Evolutionary conservation across 2,797 vertebrate species (phyloP), one percentile per base, ranked within the genome.

Genomic region (Hafferia zeledoni): DNA sequence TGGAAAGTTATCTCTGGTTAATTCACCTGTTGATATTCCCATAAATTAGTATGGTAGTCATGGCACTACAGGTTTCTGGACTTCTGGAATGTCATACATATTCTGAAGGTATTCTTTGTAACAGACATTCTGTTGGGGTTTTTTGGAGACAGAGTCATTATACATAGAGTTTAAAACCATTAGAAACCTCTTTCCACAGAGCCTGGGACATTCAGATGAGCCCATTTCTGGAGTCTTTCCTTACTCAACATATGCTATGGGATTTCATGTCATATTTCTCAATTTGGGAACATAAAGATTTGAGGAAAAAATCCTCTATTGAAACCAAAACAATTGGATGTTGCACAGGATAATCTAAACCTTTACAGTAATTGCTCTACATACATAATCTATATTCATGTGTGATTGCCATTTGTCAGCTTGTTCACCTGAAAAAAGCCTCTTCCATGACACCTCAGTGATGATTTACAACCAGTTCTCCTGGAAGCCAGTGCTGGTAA

Each of bases 361-460:
- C 16, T 85, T 72, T 28, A 28, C 1, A 39, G 16, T 3, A 65
- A 24, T 35, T 59, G 17, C 15, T 70, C 30, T 52, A 43, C 10
- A 8, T 22, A 27, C 13, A 11, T 25, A 25, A 22, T 11, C 27
- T 61, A 30, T 28, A 37, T 13, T 5, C n/a, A n/a, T 76, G 28
- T 27, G 19, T 0, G 2, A 24, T 49, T 72, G 35, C 8, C 7
- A 9, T 4, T 8, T n/a, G 11, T 49, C 37, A 25, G 16, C 53
- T 59, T 17, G 20, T 63, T 87, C 25, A 72, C 23, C 28, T 27
- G 35, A 83, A 53, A 72, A 77, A 37, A 30, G 11, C 35, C 46
- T 41, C 12, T 67, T 67, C n/a, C 23, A 2, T 49, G 22, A 67
- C 25, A 56, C 22, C 22, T 60, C 39, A n/a, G 33, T 24, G 31